phyloP scores from a whole-genome alignment of 2,113 vertebrate species.

The Micromys minutus region DNA sequence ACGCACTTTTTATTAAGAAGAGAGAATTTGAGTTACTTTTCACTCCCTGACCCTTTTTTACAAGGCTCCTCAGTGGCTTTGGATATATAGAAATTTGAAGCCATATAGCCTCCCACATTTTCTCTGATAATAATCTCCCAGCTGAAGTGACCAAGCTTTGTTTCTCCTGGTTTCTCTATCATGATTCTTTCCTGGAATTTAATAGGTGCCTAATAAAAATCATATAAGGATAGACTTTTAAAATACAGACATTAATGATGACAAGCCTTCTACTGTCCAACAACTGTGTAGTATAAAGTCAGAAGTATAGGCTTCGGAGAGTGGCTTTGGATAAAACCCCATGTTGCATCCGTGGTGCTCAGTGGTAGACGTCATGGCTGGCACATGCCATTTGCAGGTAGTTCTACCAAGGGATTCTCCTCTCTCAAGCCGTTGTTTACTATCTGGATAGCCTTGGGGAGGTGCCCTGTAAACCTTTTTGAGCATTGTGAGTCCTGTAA shows the following conservation, averaged over 20 bases:
- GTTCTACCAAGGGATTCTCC: background rate
- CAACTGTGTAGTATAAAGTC: background rate
- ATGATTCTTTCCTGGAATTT: background rate
- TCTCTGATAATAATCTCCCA: background rate
- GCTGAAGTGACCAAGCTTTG: background rate
- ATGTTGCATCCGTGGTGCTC: background rate
- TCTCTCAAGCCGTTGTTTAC: background rate
- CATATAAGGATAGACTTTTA: background rate
- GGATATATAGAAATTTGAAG: background rate
- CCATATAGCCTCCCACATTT: background rate
- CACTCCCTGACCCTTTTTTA: background rate
- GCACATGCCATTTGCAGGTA: background rate
- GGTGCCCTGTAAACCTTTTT: background rate
- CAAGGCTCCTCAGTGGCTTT: slow-evolving; percentile 12
- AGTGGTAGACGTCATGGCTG: background rate
- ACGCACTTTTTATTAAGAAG: background rate
- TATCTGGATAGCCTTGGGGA: background rate
- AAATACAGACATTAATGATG: background rate
- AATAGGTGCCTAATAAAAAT: background rate
- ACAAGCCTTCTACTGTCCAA: background rate
- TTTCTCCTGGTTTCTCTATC: background rate
- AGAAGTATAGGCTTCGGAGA: background rate
- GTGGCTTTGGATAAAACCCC: background rate
- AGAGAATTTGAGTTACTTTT: background rate
- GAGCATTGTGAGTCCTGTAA: background rate